Evolutionary conservation across 2,113 vertebrate genomes (phyloP).

Genomic region (Daubentonia madagascariensis): DNA sequence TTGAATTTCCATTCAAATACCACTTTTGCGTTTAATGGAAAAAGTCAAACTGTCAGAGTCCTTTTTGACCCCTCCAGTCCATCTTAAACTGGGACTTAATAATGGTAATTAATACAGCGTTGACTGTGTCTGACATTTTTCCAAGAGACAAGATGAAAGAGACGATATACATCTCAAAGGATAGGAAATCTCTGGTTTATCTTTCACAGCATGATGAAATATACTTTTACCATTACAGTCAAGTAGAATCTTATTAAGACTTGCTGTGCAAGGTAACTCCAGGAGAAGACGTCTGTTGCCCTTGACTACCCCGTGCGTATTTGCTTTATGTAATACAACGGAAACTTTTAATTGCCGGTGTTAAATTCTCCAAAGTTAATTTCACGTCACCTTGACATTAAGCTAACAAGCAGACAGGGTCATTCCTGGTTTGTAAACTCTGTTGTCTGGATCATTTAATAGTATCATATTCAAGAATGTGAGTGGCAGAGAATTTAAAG

Average conservation of each 20-base stretch:
- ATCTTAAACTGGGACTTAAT: slow-evolving; percentile 47
- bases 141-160: slow-evolving; percentile 63
- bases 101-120: slow-evolving; percentile 73
- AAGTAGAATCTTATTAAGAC: slow-evolving; percentile 60
- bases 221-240: slow-evolving; percentile 74
- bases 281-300: slow-evolving; percentile 62
- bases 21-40: slow-evolving; percentile 57
- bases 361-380: slow-evolving; percentile 67
- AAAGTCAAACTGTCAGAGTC: slow-evolving; percentile 48
- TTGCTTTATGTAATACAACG: slow-evolving; percentile 45
- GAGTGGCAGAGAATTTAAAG: slow-evolving; percentile 46
- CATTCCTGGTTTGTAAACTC: slow-evolving; percentile 67
- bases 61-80: slow-evolving; percentile 47
- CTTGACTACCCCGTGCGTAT: slow-evolving; percentile 44
- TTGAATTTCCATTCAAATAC: slow-evolving; percentile 43
- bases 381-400: slow-evolving; percentile 69
- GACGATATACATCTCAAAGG: slow-evolving; percentile 68
- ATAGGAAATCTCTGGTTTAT: slow-evolving; percentile 74
- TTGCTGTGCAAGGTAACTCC: slow-evolving; percentile 44
- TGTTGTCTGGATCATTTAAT: slow-evolving; percentile 68
- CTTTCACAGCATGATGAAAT: slow-evolving; percentile 58
- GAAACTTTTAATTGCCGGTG: slow-evolving; percentile 65
- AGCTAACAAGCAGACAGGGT: slow-evolving; percentile 71
- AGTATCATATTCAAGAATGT: slow-evolving; percentile 48
- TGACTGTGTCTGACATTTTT: slow-evolving; percentile 73